Conservation (phyloP, 2,113 vertebrate species). For the Upupa epops region DNA sequence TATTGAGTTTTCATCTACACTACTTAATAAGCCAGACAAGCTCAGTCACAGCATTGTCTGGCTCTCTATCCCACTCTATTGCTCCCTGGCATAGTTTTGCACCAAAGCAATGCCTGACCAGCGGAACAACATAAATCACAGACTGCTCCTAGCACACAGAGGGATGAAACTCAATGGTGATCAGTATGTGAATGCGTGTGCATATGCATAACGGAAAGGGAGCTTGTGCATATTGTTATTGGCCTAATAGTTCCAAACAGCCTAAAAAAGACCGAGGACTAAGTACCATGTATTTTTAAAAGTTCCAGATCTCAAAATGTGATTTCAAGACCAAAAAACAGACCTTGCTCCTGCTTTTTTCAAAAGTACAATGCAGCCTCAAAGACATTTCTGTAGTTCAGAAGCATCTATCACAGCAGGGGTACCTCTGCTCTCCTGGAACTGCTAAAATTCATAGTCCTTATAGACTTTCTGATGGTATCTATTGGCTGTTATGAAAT, state of each 20-base stretch:
- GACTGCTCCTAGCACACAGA: neutral
- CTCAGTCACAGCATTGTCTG: fast-evolving
- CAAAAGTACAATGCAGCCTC: neutral
- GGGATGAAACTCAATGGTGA: neutral
- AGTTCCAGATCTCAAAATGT: neutral
- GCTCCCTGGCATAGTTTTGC: neutral
- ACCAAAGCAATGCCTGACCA: neutral
- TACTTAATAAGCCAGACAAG: neutral
- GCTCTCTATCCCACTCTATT: neutral
- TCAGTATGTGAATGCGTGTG: fast-evolving
- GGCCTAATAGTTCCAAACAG: neutral
- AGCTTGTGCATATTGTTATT: neutral
- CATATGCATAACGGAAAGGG: neutral
- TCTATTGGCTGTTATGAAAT: fast-evolving
- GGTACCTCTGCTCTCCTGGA: neutral
- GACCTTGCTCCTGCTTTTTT: neutral
- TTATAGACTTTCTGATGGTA: neutral
- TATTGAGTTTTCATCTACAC: neutral
- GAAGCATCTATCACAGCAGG: neutral
- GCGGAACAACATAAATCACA: neutral
- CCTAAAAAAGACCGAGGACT: neutral
- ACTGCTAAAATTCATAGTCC: neutral
- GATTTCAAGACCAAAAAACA: neutral
- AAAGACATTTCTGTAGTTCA: neutral
- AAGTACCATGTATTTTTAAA: neutral